A percentile compares a stretch with the other conserved stretches of the same genome.
Conservation (phyloP, 1,140 invertebrate genomes). For the Aphis gossypii region DNA sequence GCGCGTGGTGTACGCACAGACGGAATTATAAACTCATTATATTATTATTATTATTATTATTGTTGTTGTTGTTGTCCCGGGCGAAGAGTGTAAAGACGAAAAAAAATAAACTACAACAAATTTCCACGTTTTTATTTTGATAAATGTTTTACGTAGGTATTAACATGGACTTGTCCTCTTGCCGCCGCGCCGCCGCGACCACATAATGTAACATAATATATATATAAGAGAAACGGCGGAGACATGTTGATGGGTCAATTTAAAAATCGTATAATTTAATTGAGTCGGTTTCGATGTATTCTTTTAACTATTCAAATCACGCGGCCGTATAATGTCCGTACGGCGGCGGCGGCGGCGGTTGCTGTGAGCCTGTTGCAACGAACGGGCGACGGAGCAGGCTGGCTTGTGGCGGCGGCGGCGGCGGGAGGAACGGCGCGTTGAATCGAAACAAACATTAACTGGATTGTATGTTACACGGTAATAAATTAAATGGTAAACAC, state of each 20-base stretch:
- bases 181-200: slow-evolving; percentile 5
- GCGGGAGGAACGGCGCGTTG: slow-evolving; percentile 21
- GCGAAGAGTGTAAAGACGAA: slow-evolving; percentile 18
- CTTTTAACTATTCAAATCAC: slow-evolving; percentile 54
- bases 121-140: slow-evolving; percentile 45
- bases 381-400: neutral
- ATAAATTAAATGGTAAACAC: slow-evolving; percentile 55
- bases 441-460: slow-evolving; percentile 57
- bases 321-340: neutral
- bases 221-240: slow-evolving; percentile 12
- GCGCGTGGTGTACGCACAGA: neutral
- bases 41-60: neutral
- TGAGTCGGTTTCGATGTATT: slow-evolving; percentile 57
- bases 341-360: slow-evolving; percentile 2
- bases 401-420: neutral
- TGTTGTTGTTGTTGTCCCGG: neutral
- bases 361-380: neutral
- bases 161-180: slow-evolving; percentile 44
- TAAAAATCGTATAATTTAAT: slow-evolving; percentile 57
- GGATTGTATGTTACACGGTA: slow-evolving; percentile 55
- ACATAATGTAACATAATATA: neutral
- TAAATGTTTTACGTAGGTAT: slow-evolving; percentile 57
- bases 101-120: slow-evolving; percentile 36
- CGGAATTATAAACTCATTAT: slow-evolving; percentile 17
- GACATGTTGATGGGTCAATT: slow-evolving; percentile 57